Base-by-base conservation (phyloP, 2,797 vertebrate species). In the Helicolenus hilgendorfi region DNA sequence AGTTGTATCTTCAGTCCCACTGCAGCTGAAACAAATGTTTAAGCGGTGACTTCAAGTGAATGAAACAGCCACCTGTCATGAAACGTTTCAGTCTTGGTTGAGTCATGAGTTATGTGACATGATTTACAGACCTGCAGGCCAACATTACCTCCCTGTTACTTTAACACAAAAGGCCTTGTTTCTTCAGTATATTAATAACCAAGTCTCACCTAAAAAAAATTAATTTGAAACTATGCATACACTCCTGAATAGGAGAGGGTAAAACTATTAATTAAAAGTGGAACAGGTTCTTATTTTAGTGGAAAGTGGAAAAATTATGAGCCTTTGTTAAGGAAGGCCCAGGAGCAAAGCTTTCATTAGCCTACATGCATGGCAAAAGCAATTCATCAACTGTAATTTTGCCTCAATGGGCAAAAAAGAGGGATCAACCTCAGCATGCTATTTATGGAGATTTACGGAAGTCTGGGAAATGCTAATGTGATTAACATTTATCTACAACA, bases 401-500 rank as follows among this genome's bases (percentile, higher is more conserved):
- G 96, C 95, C 95, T 97, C 96, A 97, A 97, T 97, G 95, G 97
- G 93, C 95, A 95, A 94, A 96, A 96, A 96, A 96, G 92, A 96
- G 94, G 97, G 96, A 98, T 98, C 96, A 97, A 97, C 96, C 97
- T 97, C 96, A 96, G 94, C 96, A 95, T 96, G 96, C 96, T 98
- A 97, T 97, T 98, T 98, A 97, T 97, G 97, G 97, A 97, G 96
- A 97, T 98, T 97, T 97, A 96, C 92, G 91, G 94, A 97, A 98
- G 96, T 98, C 97, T 97, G 96, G 96, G 95, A 97, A 97, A 97
- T 96, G 96, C 96, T 97, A 98, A 97, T 97, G 96, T 97, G 97
- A 98, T 98, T 98, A 98, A 96, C 96, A 96, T 97, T 97, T 98
- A 97, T 97, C 97, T 98, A 97, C 96, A 97, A 96, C 96, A 96